Percentiles rank a stretch among this genome's conserved stretches.
Evolutionary conservation across 2,113 vertebrate genomes (phyloP).

Genomic region (Pachyramphus minor): DNA sequence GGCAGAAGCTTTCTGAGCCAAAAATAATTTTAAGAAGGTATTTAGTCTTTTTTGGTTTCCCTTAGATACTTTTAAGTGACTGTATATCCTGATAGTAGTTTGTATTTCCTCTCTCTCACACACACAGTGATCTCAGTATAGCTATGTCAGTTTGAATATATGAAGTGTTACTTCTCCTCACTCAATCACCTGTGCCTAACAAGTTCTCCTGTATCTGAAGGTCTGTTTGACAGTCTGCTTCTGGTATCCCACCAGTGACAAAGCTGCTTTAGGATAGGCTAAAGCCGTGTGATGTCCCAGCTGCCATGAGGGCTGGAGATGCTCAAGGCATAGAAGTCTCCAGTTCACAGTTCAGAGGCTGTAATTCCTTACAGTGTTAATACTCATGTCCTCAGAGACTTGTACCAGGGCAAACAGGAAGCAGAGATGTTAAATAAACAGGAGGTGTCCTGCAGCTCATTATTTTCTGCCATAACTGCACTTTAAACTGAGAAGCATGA

Average conservation of each 20-base stretch:
- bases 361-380: background rate
- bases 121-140: background rate
- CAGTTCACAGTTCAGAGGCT: background rate
- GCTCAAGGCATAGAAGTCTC: background rate
- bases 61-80: background rate
- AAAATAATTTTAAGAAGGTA: background rate
- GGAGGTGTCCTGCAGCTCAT: background rate
- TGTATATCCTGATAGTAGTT: background rate
- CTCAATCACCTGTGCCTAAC: background rate
- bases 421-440: background rate
- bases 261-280: background rate
- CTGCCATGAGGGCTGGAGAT: background rate
- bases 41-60: background rate
- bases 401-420: background rate
- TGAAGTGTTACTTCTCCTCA: background rate
- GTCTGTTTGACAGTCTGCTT: background rate
- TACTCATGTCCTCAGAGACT: background rate
- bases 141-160: background rate
- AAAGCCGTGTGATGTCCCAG: background rate
- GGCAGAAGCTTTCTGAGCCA: background rate
- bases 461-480: constrained; percentile 28
- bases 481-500: constrained; percentile 12
- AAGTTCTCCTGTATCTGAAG: background rate
- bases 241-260: background rate
- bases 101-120: background rate